Evolutionary conservation across 1,140 invertebrate species (phyloP).

Genomic region (Laupala kohalensis): DNA sequence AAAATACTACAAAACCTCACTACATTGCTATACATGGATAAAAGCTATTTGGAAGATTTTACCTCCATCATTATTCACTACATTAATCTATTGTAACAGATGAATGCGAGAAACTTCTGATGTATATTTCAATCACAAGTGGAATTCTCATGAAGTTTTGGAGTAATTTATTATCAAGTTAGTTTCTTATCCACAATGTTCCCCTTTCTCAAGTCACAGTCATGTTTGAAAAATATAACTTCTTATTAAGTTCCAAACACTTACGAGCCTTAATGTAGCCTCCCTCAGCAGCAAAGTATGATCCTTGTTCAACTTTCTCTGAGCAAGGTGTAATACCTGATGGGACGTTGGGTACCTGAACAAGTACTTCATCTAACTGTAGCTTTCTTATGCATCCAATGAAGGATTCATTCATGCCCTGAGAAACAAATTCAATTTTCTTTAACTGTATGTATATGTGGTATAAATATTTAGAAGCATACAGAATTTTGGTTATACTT

Average conservation of each 20-base stretch:
- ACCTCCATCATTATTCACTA: too few relatives aligned
- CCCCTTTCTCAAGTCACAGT: too few relatives aligned
- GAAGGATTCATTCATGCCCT: slow-evolving; percentile 52
- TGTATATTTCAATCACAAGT: too few relatives aligned
- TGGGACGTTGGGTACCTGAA: slow-evolving; percentile 40
- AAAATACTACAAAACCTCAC: too few relatives aligned
- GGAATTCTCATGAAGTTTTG: too few relatives aligned
- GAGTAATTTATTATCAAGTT: too few relatives aligned
- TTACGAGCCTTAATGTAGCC: slow-evolving; percentile 52
- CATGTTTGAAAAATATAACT: not conserved
- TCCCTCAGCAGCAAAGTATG: slow-evolving; percentile 69
- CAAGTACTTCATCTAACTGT: slow-evolving; percentile 47
- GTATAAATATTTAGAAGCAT: not conserved
- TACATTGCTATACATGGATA: too few relatives aligned
- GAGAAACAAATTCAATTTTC: slow-evolving; percentile 18
- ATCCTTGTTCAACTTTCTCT: slow-evolving; percentile 67
- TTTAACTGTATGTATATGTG: not conserved
- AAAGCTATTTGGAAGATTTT: too few relatives aligned
- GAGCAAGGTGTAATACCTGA: slow-evolving; percentile 64
- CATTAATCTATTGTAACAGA: too few relatives aligned
- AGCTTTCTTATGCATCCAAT: slow-evolving; percentile 79
- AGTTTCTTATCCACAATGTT: too few relatives aligned
- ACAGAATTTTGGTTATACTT: not conserved
- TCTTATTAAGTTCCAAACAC: slow-evolving; percentile 17
- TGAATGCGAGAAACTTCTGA: too few relatives aligned